A percentile compares a stretch with the other conserved stretches of the same genome.
These are phyloP conservation scores for Dryocosmus kuriphilus DNA, from an alignment of 2,888 invertebrate genomes.

Conservation along the genomic window DNA sequence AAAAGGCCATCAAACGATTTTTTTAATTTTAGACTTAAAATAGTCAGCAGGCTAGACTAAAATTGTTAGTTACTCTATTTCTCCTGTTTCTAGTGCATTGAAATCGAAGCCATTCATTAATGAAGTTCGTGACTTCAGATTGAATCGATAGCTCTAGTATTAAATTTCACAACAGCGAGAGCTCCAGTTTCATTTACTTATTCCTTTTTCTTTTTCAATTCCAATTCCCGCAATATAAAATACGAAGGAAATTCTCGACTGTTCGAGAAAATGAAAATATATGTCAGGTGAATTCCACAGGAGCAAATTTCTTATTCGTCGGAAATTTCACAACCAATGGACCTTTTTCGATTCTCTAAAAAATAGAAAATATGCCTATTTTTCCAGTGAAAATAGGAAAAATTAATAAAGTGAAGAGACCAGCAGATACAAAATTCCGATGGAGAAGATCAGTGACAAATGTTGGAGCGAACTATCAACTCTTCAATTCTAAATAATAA, in stretches of 20 bases:
- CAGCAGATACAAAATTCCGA: too few relatives aligned
- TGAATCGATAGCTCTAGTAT: conserved; percentile 14
- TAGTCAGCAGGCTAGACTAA: too few relatives aligned
- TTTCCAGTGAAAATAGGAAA: too few relatives aligned
- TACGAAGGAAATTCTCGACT: background rate
- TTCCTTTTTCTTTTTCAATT: background rate
- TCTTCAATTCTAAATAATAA: background rate
- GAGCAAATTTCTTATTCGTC: background rate
- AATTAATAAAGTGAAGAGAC: too few relatives aligned
- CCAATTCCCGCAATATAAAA: conserved; percentile 1
- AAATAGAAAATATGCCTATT: too few relatives aligned
- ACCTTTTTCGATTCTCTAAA: too few relatives aligned
- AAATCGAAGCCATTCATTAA: background rate
- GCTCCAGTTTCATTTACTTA: background rate
- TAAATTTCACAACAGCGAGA: conserved; percentile 10
- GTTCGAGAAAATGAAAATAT: conserved; percentile 18
- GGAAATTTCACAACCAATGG: background rate
- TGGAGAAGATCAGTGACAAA: background rate
- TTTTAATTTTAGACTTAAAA: too few relatives aligned
- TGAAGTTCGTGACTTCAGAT: background rate
- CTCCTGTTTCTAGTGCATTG: background rate
- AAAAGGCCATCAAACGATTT: too few relatives aligned
- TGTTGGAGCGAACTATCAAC: background rate
- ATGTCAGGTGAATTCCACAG: conserved; percentile 4
- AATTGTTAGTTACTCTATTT: background rate